phyloP scores from a whole-genome alignment of 2,888 invertebrate genomes.

The Scaptomyza caliginosa region DNA sequence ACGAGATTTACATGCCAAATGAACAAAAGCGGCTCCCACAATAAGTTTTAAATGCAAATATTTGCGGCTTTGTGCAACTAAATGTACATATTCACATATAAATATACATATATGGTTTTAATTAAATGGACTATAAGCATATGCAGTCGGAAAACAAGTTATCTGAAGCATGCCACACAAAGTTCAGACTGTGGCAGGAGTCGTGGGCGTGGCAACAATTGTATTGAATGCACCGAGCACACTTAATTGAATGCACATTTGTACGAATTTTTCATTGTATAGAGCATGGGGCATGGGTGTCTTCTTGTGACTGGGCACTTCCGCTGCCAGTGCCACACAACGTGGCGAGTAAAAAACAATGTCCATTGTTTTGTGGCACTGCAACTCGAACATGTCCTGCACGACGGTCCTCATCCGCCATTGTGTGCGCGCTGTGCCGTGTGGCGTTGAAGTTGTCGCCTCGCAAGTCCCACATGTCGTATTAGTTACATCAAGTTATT shows the following conservation, averaged over 20 bases:
- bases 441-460: slow-evolving; percentile 26
- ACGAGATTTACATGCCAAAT: slow-evolving; percentile 28
- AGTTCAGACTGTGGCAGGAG: slow-evolving; percentile 9
- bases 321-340: slow-evolving; percentile 46
- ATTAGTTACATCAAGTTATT: slow-evolving; percentile 67
- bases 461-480: slow-evolving; percentile 68
- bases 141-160: slow-evolving; percentile 28
- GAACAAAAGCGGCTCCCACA: slow-evolving; percentile 15
- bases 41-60: slow-evolving; percentile 11
- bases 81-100: background rate
- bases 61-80: slow-evolving; percentile 1
- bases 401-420: slow-evolving; percentile 12
- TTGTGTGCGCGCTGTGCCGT: background rate
- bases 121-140: slow-evolving; percentile 42
- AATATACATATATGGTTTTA: slow-evolving; percentile 31
- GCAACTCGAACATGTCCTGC: slow-evolving; percentile 72
- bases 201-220: background rate
- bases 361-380: slow-evolving; percentile 53
- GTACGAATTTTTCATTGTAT: slow-evolving; percentile 8
- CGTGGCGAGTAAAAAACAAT: slow-evolving; percentile 20
- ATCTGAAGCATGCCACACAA: slow-evolving; percentile 58
- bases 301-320: slow-evolving; percentile 39
- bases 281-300: background rate
- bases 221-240: slow-evolving; percentile 7
- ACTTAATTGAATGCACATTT: slow-evolving; percentile 26